Conservation (phyloP, 1,140 invertebrate genomes). For the Chrysoperla carnea region DNA sequence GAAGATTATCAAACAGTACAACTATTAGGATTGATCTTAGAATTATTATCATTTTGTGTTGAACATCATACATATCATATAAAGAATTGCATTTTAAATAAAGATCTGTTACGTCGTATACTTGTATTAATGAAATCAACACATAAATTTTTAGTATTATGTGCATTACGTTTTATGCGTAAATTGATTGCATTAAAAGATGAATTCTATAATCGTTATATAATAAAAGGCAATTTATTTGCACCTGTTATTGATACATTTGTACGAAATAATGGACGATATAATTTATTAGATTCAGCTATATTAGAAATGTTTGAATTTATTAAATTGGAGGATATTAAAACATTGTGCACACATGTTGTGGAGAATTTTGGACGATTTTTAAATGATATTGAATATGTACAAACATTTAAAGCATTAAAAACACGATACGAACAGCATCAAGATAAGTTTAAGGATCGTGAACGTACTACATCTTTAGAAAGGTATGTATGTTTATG, state of each 20-base stretch:
- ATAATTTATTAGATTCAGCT: conserved; percentile 97
- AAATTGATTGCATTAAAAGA: conserved; percentile 96
- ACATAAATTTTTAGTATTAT: conserved; percentile 93
- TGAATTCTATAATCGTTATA: conserved; percentile 93
- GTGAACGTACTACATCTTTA: conserved; percentile 47
- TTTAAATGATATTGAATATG: conserved; percentile 87
- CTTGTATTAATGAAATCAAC: conserved; percentile 93
- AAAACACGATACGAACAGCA: conserved; percentile 87
- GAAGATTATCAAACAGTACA: conserved; percentile 96
- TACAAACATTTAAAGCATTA: conserved; percentile 89
- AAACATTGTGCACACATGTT: conserved; percentile 83
- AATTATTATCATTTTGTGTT: conserved; percentile 97
- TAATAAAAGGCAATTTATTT: conserved; percentile 90
- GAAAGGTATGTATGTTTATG: conserved; percentile 39
- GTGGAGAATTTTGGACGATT: conserved; percentile 90
- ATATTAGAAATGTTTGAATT: conserved; percentile 99
- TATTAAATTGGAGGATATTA: conserved; percentile 92
- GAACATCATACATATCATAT: conserved; percentile 99
- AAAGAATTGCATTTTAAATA: conserved; percentile 94
- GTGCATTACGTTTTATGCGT: conserved; percentile 89
- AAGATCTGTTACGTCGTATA: conserved; percentile 87
- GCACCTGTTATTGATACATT: conserved; percentile 93
- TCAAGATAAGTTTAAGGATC: conserved; percentile 75
- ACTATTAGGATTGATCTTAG: conserved; percentile 82
- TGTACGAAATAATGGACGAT: conserved; percentile 83